phyloP scores from a whole-genome alignment of 30 jellyfish, hydroid and myxozoan genomes.

The Turritopsis dohrnii region DNA sequence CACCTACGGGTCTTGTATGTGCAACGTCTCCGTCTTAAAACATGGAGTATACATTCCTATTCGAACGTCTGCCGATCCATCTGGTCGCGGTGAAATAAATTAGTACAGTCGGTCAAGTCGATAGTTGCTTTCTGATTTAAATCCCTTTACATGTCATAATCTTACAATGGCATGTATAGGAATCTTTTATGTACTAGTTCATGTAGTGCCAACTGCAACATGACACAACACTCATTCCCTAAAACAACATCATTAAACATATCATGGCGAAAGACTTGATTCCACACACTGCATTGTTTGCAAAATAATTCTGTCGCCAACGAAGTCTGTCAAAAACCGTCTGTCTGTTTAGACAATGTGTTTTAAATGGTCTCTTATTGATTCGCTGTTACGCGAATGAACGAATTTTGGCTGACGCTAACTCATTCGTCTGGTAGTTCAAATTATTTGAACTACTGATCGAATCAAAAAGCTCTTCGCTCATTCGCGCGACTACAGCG shows the following conservation, averaged over 20 bases:
- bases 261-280: neutral
- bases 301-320: neutral
- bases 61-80: neutral
- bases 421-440: neutral
- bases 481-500: neutral
- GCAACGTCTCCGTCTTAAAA: neutral
- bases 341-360: neutral
- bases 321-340: too few species aligned
- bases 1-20: neutral
- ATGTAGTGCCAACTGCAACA: neutral
- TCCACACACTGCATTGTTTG: neutral
- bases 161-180: neutral
- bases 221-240: neutral
- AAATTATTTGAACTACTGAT: neutral
- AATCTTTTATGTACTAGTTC: neutral
- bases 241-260: neutral
- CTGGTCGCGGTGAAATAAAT: neutral
- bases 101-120: neutral
- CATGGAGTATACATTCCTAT: neutral
- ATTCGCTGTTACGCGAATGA: neutral
- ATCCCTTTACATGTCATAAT: neutral
- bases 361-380: neutral
- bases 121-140: neutral
- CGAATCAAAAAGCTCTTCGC: neutral
- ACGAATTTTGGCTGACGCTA: neutral